Evolutionary conservation across 2,888 invertebrate genomes (phyloP).

Genomic region (Habrosyne pyritoides): DNA sequence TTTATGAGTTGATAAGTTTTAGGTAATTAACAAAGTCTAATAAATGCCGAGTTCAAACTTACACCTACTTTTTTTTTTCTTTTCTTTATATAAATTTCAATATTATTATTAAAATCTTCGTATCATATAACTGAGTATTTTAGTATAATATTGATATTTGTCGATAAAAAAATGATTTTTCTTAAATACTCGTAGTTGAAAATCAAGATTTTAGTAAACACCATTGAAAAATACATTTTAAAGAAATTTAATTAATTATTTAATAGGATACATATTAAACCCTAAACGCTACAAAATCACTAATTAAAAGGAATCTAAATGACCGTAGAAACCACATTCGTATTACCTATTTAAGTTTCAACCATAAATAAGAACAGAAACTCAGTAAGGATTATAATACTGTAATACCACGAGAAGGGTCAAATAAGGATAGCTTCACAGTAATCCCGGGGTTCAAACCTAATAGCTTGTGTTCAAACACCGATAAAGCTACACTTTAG

Average conservation of each 20-base stretch:
- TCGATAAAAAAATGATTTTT: too few relatives aligned
- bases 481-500: slow-evolving; percentile 62
- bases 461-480: slow-evolving; percentile 70
- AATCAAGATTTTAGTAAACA: too few relatives aligned
- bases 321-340: slow-evolving; percentile 21
- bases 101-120: too few relatives aligned
- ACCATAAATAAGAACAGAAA: slow-evolving; percentile 55
- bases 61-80: too few relatives aligned
- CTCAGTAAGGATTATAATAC: slow-evolving; percentile 62
- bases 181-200: too few relatives aligned
- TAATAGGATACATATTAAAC: not conserved
- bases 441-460: slow-evolving; percentile 62
- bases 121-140: too few relatives aligned
- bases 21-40: too few relatives aligned
- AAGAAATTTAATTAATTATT: not conserved
- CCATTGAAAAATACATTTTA: not conserved
- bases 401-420: slow-evolving; percentile 52
- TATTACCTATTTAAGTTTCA: slow-evolving; percentile 45
- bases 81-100: too few relatives aligned
- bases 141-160: too few relatives aligned
- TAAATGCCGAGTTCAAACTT: too few relatives aligned
- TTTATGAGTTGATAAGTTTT: too few relatives aligned
- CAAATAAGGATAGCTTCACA: slow-evolving; percentile 53
- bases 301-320: not conserved
- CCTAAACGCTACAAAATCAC: not conserved